Percentiles rank a stretch among this genome's conserved stretches.
Conservation (phyloP, 1,140 invertebrate genomes). For the Apis laboriosa region DNA sequence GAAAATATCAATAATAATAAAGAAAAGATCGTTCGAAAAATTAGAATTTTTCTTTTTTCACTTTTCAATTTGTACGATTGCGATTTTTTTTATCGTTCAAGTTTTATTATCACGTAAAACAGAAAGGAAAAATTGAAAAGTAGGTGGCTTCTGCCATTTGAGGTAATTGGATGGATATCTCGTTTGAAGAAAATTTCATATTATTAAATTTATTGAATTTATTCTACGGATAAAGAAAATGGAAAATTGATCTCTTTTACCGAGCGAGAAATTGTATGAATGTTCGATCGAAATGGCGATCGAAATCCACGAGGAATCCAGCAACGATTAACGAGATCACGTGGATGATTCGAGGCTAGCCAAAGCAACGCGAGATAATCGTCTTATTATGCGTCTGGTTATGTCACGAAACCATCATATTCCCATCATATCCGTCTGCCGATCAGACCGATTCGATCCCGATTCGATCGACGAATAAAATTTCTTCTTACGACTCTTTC, state of each 20-base stretch:
- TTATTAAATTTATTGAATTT: no score
- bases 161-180: no score
- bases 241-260: not conserved
- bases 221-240: not conserved
- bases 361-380: conserved; percentile 15
- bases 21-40: not conserved
- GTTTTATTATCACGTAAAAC: no score
- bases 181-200: no score
- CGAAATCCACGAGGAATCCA: not conserved
- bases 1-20: not conserved
- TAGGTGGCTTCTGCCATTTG: no score
- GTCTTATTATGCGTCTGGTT: conserved; percentile 12
- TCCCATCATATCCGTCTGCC: not conserved
- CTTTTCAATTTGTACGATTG: no score
- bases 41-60: no score
- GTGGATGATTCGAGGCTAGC: conserved; percentile 29
- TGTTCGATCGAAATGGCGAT: not conserved
- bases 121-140: no score
- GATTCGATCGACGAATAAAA: no score
- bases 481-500: no score
- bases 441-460: not conserved
- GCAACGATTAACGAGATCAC: conserved; percentile 19
- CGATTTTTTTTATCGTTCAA: no score
- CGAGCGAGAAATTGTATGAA: conserved; percentile 1
- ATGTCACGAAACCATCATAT: conserved; percentile 37